Evolutionary conservation across 1,140 invertebrate species (phyloP).

Genomic region (Zeugodacus cucurbitae): DNA sequence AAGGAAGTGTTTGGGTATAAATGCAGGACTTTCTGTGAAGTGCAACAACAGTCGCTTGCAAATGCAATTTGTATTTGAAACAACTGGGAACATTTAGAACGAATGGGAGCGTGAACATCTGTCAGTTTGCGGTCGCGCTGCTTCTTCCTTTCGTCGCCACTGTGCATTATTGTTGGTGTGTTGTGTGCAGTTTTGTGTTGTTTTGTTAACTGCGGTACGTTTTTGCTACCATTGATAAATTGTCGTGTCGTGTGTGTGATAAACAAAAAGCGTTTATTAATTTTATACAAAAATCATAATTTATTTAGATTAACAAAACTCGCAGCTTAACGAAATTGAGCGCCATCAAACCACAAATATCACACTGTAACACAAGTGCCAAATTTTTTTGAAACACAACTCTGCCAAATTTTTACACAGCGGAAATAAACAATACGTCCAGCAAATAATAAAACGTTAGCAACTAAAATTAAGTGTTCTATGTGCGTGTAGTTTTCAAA

Average conservation of each 20-base stretch:
- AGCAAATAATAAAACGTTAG: conserved; percentile 4
- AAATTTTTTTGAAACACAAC: conserved; percentile 41
- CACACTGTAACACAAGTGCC: conserved; percentile 35
- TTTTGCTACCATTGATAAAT: neutral
- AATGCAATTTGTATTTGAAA: conserved; percentile 37
- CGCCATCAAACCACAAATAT: conserved; percentile 17
- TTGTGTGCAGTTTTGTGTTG: conserved; percentile 22
- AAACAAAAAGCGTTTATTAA: neutral
- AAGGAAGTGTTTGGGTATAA: neutral
- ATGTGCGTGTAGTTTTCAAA: neutral
- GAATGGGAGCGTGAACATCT: conserved; percentile 33
- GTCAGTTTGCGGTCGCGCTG: conserved; percentile 24
- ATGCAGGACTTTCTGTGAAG: conserved; percentile 21
- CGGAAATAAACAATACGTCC: conserved; percentile 8
- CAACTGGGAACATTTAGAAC: conserved; percentile 12
- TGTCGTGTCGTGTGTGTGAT: neutral
- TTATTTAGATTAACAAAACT: neutral
- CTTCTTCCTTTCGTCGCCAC: conserved; percentile 51
- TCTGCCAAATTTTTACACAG: conserved; percentile 42
- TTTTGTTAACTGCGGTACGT: neutral
- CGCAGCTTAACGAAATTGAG: no score
- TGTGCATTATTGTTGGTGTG: conserved; percentile 33
- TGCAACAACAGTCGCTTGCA: neutral
- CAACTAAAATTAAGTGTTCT: neutral
- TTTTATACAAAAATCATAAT: conserved; percentile 30